Evolutionary conservation across 2,888 invertebrate species (phyloP), one percentile per base, ranked within the genome.

Genomic region (Cylloceria caligata): DNA sequence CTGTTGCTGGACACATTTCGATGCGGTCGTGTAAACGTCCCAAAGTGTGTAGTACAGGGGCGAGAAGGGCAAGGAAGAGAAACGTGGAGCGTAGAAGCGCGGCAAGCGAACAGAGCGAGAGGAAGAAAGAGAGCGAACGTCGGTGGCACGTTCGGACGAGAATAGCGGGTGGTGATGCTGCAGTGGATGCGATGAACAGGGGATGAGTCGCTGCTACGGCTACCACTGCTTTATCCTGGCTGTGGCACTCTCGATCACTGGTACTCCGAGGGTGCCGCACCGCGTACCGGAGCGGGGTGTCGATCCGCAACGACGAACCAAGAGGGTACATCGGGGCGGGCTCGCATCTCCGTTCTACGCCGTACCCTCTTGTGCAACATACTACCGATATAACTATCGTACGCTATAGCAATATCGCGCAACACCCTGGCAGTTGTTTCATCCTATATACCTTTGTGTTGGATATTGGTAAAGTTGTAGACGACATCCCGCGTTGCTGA

Each of bases 381-480:
- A 64, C 72, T 55, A 72, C 27, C 62, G n/a, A 34, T 21, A 78
- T 78, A 71, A 76, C 72, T 68, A 83, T 76, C 69, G 72, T 80
- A 64, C 47, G 55, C 39, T 65, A 42, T 57, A 71, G 13, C 47
- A 60, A 47, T 60, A 71, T 64, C 49, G 36, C 62, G 62, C 71
- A 34, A 68, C 47, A 74, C 52, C 55, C 19, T 62, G 69, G 42
- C 73, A 73, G 47, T 13, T 47, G 79, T 67, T 68, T 79, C 74
- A 67, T 82, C 67, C 79, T 71, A 19, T 79, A 72, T 49, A 68
- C 81, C 84, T 80, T 87, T 86, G 85, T 87, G 89, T 88, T 88
- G 90, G 90, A 90, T 91, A 91, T 91, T 91, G 91, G 91, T 87
- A 91, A 91, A 91, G 91, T 91, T 91, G 88, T 89, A 88, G 88